Conservation (phyloP, 2,797 vertebrate genomes). For the Momotus momota region DNA sequence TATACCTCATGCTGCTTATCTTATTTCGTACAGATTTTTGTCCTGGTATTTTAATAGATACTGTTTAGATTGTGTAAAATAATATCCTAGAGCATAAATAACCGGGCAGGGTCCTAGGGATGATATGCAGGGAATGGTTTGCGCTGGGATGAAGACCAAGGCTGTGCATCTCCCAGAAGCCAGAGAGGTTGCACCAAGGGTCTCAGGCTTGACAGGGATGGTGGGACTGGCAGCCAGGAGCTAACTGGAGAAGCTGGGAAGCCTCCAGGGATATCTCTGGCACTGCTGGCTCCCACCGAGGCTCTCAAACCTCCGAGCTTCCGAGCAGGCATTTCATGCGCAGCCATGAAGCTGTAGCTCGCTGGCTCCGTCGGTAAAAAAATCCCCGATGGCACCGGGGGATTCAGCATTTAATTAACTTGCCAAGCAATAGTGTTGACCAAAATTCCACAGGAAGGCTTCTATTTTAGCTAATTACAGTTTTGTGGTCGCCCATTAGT, state of each 20-base stretch:
- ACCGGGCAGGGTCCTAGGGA: neutral
- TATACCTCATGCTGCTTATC: slow-evolving; percentile 3
- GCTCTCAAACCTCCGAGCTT: neutral
- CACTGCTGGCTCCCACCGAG: rapidly evolving
- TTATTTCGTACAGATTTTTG: slow-evolving; percentile 26
- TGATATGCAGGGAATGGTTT: neutral
- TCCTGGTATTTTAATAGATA: slow-evolving; percentile 38
- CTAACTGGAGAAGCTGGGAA: neutral
- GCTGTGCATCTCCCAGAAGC: neutral
- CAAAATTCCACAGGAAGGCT: neutral
- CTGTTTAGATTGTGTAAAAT: neutral
- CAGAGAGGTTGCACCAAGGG: neutral
- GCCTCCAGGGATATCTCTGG: neutral
- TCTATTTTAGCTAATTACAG: slow-evolving; percentile 47
- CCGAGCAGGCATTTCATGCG: neutral
- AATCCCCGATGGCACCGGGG: neutral
- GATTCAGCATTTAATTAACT: slow-evolving; percentile 50
- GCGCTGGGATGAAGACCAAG: neutral
- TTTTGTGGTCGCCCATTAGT: slow-evolving; percentile 21
- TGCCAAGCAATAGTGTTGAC: neutral
- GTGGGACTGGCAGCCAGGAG: neutral
- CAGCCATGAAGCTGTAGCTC: neutral
- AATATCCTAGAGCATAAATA: neutral
- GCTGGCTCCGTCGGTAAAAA: neutral
- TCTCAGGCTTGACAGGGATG: rapidly evolving